Conservation (phyloP, 2,797 vertebrate genomes). For the Squalus acanthias region DNA sequence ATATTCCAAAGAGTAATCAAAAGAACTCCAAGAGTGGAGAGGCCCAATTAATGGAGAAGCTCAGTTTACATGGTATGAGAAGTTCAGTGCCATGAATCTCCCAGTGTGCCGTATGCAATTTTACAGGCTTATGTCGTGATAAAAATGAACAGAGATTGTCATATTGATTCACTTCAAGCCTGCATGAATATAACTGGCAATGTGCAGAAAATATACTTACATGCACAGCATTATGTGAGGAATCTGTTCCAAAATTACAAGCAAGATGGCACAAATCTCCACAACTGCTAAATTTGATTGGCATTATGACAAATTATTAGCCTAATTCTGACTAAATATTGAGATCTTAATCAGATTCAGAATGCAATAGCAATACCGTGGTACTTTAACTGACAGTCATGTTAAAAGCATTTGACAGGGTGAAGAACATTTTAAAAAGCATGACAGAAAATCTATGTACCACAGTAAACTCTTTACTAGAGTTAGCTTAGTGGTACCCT, state of each 20-base stretch:
- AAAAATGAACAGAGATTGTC: not conserved
- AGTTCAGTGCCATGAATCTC: not conserved
- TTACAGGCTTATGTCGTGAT: not conserved
- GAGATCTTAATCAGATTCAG: not conserved
- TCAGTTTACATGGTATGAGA: not conserved
- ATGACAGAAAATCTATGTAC: not conserved
- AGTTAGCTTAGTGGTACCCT: not conserved
- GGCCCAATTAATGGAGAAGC: not conserved
- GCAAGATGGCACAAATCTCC: not conserved
- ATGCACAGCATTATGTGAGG: not conserved
- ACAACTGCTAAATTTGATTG: not conserved
- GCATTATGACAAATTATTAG: not conserved
- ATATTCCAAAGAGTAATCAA: not conserved
- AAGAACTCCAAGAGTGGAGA: not conserved
- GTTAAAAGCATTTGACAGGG: not conserved
- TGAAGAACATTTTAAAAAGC: not conserved
- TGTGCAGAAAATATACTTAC: not conserved
- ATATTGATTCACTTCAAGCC: not conserved
- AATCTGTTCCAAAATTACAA: slow-evolving; percentile 8
- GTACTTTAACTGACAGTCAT: not conserved
- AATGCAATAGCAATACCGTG: not conserved
- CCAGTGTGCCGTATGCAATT: not conserved
- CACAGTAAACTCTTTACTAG: not conserved
- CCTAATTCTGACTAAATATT: not conserved
- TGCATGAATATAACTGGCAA: not conserved